Evolutionary conservation across 2,113 vertebrate genomes (phyloP), one percentile per base, ranked within the genome.

Genomic region (Ceyx melanurus): DNA sequence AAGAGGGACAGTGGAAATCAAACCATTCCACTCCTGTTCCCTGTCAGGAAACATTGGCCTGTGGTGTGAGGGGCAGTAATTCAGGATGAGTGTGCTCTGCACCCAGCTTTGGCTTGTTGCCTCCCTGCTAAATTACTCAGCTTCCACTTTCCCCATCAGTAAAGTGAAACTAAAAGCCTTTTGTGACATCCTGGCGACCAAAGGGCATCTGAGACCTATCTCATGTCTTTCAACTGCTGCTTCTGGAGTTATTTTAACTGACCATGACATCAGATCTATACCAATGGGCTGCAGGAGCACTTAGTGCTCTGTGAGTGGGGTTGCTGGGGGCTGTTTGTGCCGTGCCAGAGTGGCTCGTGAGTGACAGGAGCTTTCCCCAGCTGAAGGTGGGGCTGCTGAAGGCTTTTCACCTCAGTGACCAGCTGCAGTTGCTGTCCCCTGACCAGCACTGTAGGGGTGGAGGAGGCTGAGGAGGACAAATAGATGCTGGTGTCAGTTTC

Each of bases 81-180:
- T 88, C 60, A 60, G 93, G 88, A 74, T 76, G 78, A 25, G 86
- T 56, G 61, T 57, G 15, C 64, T 82, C 74, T 48, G 5, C 31
- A 40, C 76, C 53, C 68, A 42, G 73, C 66, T 78, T 35, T 93
- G 90, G 57, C 74, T 74, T 9, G 6, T 40, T 67, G 80, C 77
- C 0, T 4, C 83, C 76, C 66, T 71, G 60, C 42, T 54, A 62
- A 88, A 89, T 83, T 90, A 53, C 83, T 86, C 70, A 22, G 70
- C 77, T 90, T 72, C 88, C 88, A 75, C 86, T 93, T 92, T 94
- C 66, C 80, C 80, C 66, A 11, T 83, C 83, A 72, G 50, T n/a
- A 89, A 90, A 90, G 89, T 78, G 77, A 90, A 93, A 82, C 77
- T 84, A 86, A 93, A 90, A 88, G 62, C 74, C 40, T 88, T 90